A percentile compares a stretch with the other conserved stretches of the same genome.
Conservation (phyloP, 2,113 vertebrate species). For the Crotalus helleri region DNA sequence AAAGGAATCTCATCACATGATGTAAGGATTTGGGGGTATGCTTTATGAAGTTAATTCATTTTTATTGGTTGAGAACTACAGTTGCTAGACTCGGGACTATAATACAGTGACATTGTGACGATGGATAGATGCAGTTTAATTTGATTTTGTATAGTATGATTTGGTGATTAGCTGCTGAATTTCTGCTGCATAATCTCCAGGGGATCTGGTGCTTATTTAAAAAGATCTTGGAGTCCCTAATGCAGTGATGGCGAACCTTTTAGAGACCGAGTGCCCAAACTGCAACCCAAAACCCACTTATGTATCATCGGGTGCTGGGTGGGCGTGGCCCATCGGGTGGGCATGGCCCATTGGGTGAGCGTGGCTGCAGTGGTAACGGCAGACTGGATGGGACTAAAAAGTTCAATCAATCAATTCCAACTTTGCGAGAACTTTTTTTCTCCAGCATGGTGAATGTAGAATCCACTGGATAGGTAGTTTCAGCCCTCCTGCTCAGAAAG, state of each 20-base stretch:
- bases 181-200: not conserved
- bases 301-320: too few relatives aligned
- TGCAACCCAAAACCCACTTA: too few relatives aligned
- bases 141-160: not conserved
- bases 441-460: too few relatives aligned
- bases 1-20: not conserved
- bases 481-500: too few relatives aligned
- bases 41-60: not conserved
- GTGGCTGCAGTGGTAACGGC: too few relatives aligned
- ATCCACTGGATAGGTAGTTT: too few relatives aligned
- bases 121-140: not conserved
- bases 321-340: too few relatives aligned
- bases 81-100: not conserved
- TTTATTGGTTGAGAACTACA: not conserved
- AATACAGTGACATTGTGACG: not conserved
- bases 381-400: too few relatives aligned
- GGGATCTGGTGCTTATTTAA: not conserved
- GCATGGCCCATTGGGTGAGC: too few relatives aligned
- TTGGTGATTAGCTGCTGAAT: not conserved
- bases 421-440: too few relatives aligned
- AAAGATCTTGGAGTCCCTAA: not conserved
- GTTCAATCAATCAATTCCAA: too few relatives aligned
- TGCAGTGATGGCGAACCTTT: not conserved
- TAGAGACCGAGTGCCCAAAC: too few relatives aligned
- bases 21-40: not conserved